phyloP scores from a whole-genome alignment of 1,140 invertebrate species.

The Philotrypesis tridentata region DNA sequence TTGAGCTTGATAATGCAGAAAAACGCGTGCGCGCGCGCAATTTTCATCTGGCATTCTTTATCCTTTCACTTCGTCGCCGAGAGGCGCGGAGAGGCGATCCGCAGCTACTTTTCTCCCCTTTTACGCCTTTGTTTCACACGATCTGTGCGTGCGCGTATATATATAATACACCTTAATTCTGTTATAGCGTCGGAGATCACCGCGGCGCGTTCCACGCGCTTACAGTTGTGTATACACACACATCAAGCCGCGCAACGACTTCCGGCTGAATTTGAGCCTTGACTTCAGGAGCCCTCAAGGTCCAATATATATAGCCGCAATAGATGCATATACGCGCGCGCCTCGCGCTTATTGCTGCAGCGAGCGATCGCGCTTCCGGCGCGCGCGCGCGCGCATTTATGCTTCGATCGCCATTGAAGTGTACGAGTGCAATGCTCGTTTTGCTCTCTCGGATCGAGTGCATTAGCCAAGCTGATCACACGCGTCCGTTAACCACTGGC shows the following conservation, averaged over 20 bases:
- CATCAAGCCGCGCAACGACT: no score
- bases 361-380: neutral
- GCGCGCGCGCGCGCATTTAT: neutral
- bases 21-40: neutral
- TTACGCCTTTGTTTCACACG: no score
- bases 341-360: neutral
- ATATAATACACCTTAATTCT: no score
- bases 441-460: neutral
- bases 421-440: constrained; percentile 12
- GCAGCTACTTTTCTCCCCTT: neutral
- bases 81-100: neutral
- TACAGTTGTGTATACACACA: no score
- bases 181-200: no score
- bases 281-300: constrained; percentile 4
- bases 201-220: no score
- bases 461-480: neutral
- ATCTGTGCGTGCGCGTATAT: no score
- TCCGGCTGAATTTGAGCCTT: neutral
- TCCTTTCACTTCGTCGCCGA: constrained; percentile 3
- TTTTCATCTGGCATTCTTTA: neutral
- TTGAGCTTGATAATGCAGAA: constrained; percentile 17
- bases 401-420: neutral
- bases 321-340: no score
- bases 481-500: neutral
- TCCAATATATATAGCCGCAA: no score